Evolutionary conservation across 2,113 vertebrate genomes (phyloP).

Genomic region (Quiscalus mexicanus): DNA sequence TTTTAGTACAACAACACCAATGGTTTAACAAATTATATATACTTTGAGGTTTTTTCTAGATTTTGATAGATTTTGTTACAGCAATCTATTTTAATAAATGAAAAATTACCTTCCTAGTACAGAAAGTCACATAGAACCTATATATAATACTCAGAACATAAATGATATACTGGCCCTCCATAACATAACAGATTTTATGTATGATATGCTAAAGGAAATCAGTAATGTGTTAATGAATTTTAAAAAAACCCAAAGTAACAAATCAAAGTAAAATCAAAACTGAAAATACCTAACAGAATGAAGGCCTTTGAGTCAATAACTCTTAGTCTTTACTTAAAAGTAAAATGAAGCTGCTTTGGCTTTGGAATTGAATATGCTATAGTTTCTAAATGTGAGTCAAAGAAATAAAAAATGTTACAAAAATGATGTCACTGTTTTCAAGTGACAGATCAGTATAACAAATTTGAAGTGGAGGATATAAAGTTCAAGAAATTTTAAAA

Average conservation of each 20-base stretch:
- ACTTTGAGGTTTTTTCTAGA: fast-evolving
- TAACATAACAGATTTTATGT: neutral
- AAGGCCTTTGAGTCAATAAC: neutral
- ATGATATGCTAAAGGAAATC: neutral
- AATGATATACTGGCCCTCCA: neutral
- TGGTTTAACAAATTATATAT: neutral
- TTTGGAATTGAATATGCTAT: neutral
- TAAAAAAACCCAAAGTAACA: neutral
- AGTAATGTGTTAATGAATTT: neutral
- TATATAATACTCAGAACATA: neutral
- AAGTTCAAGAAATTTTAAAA: neutral
- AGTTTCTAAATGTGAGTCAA: neutral
- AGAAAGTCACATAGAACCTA: neutral
- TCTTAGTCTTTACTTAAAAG: neutral
- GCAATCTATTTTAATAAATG: neutral
- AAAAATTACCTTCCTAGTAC: neutral
- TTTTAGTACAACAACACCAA: neutral
- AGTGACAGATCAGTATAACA: neutral
- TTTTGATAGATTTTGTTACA: neutral
- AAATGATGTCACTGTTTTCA: neutral
- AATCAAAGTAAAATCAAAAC: neutral
- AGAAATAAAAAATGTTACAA: neutral
- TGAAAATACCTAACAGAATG: neutral
- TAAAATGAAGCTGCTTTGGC: neutral
- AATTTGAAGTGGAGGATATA: neutral